Percentiles rank a stretch among this genome's conserved stretches.
Evolutionary conservation across 1,140 invertebrate genomes (phyloP).

Genomic region (Drosophila kikkawai): DNA sequence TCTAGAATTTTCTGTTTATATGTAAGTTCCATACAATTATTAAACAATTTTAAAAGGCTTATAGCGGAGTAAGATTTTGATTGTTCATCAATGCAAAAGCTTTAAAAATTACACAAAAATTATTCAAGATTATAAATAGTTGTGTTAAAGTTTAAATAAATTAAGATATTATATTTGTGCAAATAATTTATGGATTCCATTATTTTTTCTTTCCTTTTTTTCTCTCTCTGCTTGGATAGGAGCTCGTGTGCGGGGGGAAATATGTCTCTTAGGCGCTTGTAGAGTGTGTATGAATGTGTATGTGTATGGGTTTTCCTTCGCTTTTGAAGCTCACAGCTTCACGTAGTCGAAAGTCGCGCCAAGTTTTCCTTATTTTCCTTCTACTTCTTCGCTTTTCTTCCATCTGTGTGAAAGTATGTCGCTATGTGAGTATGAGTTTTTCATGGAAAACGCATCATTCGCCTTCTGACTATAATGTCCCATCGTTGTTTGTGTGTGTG

Average conservation of each 20-base stretch:
- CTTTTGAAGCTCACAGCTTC: slow-evolving; percentile 43
- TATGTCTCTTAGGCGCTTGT: slow-evolving; percentile 20
- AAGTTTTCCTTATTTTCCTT: slow-evolving; percentile 24
- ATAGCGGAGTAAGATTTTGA: not conserved
- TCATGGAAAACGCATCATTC: slow-evolving; percentile 78
- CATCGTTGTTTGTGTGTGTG: slow-evolving; percentile 36
- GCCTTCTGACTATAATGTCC: slow-evolving; percentile 67
- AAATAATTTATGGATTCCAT: too few relatives aligned
- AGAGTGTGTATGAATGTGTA: not conserved
- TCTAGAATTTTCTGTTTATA: not conserved
- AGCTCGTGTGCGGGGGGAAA: slow-evolving; percentile 22
- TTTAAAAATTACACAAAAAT: not conserved
- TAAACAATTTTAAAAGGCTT: not conserved
- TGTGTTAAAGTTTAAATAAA: not conserved
- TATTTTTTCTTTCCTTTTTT: not conserved
- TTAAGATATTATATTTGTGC: too few relatives aligned
- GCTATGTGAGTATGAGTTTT: slow-evolving; percentile 54
- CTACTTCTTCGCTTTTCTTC: slow-evolving; percentile 6
- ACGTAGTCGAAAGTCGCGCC: slow-evolving; percentile 47
- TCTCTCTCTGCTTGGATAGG: not conserved
- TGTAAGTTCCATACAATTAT: not conserved
- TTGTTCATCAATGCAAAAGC: too few relatives aligned
- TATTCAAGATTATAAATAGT: not conserved
- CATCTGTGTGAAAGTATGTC: slow-evolving; percentile 59
- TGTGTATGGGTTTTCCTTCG: slow-evolving; percentile 51